Evolutionary conservation across 2,113 vertebrate genomes (phyloP), one percentile per base, ranked within the genome.

Genomic region (Sitta europaea): DNA sequence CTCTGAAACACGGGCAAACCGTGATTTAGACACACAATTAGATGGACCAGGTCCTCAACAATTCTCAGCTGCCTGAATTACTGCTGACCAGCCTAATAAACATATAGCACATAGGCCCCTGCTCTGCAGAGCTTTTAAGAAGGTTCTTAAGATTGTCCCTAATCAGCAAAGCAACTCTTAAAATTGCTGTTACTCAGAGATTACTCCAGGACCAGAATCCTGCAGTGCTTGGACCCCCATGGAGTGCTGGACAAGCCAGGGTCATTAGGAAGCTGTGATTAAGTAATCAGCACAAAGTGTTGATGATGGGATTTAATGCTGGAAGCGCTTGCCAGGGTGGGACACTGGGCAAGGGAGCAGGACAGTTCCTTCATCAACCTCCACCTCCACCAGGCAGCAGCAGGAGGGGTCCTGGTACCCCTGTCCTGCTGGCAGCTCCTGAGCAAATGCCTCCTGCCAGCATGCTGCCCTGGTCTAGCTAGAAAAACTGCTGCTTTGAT

Each of bases 21-120:
- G 54, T 93, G 96, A 96, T 97, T 96, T 96, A 95, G 65, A 62
- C 35, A 73, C 72, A 65, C 90, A 93, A 88, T 96, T 94, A 94
- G 92, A 88, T 24, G 90, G 86, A 80, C 72, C 65, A 42, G 79
- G 75, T 79, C 94, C 67, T 86, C 85, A 92, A 63, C 94, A 92
- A 88, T 33, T 94, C 94, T 90, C 88, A 80, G 86, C 65, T 86
- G 33, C 45, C 93, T 92, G 90, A 94, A 77, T 86, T 92, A 83
- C 88, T 84, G 86, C 94, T 90, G 71, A 95, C 36, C 71, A 68
- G 71, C 42, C 79, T 88, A 71, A 86, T 92, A 88, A 93, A 92
- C 62, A 77, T 19, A 61, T 1, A 74, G 65, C 63, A 90, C 76
- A 45, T 0, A 68, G 80, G 55, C 14, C 54, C 72, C 70, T 5